Conservation (phyloP, 2,888 invertebrate genomes). For the Ptychoptera contaminata region DNA sequence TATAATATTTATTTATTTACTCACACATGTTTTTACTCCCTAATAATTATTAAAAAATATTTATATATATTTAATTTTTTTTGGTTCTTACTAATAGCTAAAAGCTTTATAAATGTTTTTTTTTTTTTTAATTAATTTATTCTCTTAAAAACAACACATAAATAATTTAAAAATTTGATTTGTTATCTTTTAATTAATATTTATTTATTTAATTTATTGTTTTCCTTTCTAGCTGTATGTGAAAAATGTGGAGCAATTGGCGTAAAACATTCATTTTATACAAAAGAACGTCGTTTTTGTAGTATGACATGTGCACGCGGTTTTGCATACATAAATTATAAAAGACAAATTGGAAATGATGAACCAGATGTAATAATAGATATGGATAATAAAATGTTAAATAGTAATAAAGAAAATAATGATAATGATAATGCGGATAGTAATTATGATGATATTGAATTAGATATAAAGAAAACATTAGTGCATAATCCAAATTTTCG, state of each 20-base stretch:
- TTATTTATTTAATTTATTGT: constrained; percentile 1
- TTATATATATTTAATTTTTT: too few relatives aligned
- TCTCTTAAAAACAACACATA: not conserved
- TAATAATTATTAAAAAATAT: too few relatives aligned
- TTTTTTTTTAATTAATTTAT: too few relatives aligned
- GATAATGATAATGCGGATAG: constrained; percentile 6
- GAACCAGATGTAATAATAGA: constrained; percentile 8
- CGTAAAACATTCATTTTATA: constrained; percentile 74
- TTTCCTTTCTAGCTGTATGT: constrained; percentile 49
- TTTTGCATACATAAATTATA: constrained; percentile 12
- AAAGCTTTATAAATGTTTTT: too few relatives aligned
- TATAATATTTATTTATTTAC: too few relatives aligned
- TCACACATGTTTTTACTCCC: too few relatives aligned
- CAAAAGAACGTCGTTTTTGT: constrained; percentile 65
- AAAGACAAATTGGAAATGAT: constrained; percentile 4
- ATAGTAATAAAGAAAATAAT: constrained; percentile 5
- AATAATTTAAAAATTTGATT: too few relatives aligned
- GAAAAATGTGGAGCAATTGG: constrained; percentile 74
- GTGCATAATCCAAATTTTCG: constrained; percentile 29
- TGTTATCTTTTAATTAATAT: too few relatives aligned
- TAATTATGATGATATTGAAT: constrained; percentile 23
- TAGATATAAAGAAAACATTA: constrained; percentile 26
- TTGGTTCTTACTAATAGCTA: too few relatives aligned
- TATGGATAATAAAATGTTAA: constrained; percentile 1
- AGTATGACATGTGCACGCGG: constrained; percentile 63